These are phyloP conservation scores for Parnassius smintheus DNA, from an alignment of 2,888 invertebrate genomes.

Conservation along the genomic window DNA sequence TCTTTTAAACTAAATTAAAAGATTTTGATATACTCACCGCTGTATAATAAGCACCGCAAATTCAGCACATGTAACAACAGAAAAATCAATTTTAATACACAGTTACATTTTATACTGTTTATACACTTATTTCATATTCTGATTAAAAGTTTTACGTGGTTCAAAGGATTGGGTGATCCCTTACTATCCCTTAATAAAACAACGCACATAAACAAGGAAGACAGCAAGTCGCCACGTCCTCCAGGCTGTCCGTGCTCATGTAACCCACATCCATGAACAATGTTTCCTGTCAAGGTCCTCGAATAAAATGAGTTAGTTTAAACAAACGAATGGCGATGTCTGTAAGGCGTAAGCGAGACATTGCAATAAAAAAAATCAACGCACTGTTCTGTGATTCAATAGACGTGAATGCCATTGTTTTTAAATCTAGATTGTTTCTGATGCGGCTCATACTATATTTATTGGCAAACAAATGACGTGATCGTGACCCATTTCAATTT, in stretches of 20 bases:
- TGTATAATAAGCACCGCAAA: constrained; percentile 39
- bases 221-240: constrained; percentile 71
- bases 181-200: too few relatives aligned
- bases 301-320: constrained; percentile 22
- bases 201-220: constrained; percentile 61
- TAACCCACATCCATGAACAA: constrained; percentile 63
- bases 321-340: constrained; percentile 39
- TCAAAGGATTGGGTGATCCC: too few relatives aligned
- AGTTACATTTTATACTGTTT: neutral
- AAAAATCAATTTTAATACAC: constrained; percentile 30
- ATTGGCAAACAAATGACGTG: constrained; percentile 53
- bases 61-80: constrained; percentile 74
- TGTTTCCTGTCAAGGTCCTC: constrained; percentile 29
- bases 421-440: constrained; percentile 63
- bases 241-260: constrained; percentile 64
- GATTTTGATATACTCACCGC: constrained; percentile 61
- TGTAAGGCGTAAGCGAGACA: constrained; percentile 46
- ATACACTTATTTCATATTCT: neutral
- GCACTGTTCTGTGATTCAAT: constrained; percentile 60
- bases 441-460: constrained; percentile 46
- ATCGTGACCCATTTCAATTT: constrained; percentile 34
- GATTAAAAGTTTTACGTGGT: too few relatives aligned
- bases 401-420: constrained; percentile 67
- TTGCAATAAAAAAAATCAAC: constrained; percentile 50
- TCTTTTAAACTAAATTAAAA: neutral